These are phyloP conservation scores for Tyrannus savana DNA, from an alignment of 2,113 vertebrate genomes.

Conservation along the genomic window DNA sequence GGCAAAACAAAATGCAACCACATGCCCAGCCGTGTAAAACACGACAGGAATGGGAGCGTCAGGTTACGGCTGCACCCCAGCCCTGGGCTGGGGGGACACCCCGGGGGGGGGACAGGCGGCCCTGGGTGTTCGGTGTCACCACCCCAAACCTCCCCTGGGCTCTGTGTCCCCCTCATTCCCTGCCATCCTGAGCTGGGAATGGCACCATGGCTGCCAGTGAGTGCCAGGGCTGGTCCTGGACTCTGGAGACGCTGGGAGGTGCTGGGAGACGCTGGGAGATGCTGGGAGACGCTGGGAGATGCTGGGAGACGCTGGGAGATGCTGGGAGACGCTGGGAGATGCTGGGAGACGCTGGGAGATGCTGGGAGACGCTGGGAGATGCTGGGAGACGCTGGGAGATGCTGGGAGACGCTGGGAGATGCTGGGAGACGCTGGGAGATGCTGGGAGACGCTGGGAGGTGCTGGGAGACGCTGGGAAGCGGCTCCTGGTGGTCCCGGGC, in stretches of 20 bases:
- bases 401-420: no score
- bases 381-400: no score
- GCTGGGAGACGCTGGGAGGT: no score
- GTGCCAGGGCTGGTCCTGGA: background rate
- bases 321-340: no score
- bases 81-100: background rate
- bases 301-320: no score
- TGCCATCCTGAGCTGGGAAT: fast-evolving
- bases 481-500: background rate
- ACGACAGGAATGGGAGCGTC: background rate
- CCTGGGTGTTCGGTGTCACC: fast-evolving
- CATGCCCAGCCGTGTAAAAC: constrained; percentile 22
- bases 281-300: no score
- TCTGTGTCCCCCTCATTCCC: fast-evolving
- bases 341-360: no score
- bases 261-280: no score
- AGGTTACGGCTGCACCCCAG: background rate
- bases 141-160: background rate
- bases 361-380: no score
- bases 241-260: no score
- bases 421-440: no score
- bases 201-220: background rate
- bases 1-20: constrained; percentile 45
- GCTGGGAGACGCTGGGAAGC: background rate
- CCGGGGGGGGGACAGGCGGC: background rate